Base-by-base conservation (phyloP, 2,797 vertebrate species). In the Sternotherus odoratus region DNA sequence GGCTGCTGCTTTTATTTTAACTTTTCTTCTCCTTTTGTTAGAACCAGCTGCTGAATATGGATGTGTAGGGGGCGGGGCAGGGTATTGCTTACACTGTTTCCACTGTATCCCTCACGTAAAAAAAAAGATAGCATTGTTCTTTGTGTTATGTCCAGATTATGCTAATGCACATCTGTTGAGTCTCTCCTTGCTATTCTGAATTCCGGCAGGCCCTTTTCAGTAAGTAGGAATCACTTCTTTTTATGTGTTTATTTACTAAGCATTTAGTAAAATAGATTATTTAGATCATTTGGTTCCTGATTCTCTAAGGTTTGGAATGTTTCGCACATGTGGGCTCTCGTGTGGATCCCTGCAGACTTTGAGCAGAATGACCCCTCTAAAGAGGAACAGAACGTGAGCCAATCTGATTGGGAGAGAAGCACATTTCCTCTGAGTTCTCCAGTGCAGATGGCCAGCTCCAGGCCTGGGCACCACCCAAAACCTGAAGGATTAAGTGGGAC, bases 191-290 rank as follows among this genome's bases (percentile, higher is more conserved):
- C 83, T 93, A 60, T 69, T 48, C 13, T 5, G 43, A 85, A 90
- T 90, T 94, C 95, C 94, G 94, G 85, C 95, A 94, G 93, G 87
- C 94, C 93, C 88, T 92, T 92, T 79, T 94, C 85, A 56, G 2
- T 88, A 90, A 95, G 91, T 80, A 86, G 91, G 96, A 92, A 96
- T 53, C 10, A 10, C 12, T 43, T 26, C 51, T 43, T 43, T 84
- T 43, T 83, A 49, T 78, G 46, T 56, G 87, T 89, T 85, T 17
- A 93, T 95, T 94, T 93, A 89, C 79, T 78, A 28, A 2, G 83
- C 0, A 2, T 88, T 95, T 57, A 77, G 93, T 75, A 54, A 92
- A 95, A 87, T 21, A 4, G 84, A 90, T 85, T 75, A 36, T 48
- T 82, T 30, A 46, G 86, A 10, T 11, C 91, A 57, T 83, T 79